These are phyloP conservation scores for Lasioglossum baleicum DNA, from an alignment of 1,140 invertebrate genomes.

Conservation along the genomic window DNA sequence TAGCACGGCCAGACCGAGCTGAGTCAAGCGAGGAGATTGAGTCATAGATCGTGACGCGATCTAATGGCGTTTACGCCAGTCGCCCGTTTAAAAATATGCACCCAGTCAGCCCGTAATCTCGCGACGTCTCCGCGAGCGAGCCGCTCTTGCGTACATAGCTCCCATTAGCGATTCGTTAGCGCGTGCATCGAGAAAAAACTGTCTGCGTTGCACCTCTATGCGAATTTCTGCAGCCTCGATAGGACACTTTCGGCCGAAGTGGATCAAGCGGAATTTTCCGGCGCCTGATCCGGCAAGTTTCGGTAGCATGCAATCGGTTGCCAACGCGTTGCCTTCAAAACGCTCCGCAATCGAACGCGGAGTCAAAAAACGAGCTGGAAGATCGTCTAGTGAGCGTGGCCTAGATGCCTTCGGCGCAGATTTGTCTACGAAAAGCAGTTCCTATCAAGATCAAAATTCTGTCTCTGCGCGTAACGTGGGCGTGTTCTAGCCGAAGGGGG, in stretches of 20 bases:
- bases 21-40: slow-evolving; percentile 32
- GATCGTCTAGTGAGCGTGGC: no score
- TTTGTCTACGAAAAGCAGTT: no score
- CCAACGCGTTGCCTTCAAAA: background rate
- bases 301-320: background rate
- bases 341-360: no score
- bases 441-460: no score
- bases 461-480: no score
- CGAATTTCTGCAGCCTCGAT: background rate
- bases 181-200: background rate
- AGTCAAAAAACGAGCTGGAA: no score
- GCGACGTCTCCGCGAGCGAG: background rate
- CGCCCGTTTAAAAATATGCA: slow-evolving; percentile 36
- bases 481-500: no score
- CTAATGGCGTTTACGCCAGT: slow-evolving; percentile 30
- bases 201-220: background rate
- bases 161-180: background rate
- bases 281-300: background rate
- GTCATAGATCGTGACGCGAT: slow-evolving; percentile 45
- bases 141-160: background rate
- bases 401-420: no score
- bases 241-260: slow-evolving; percentile 4
- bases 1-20: slow-evolving; percentile 9
- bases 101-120: slow-evolving; percentile 9
- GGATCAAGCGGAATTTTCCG: slow-evolving; percentile 23